These are phyloP conservation scores for Pyrocephalus nanus DNA, from an alignment of 2,797 vertebrate species.

Conservation along the genomic window DNA sequence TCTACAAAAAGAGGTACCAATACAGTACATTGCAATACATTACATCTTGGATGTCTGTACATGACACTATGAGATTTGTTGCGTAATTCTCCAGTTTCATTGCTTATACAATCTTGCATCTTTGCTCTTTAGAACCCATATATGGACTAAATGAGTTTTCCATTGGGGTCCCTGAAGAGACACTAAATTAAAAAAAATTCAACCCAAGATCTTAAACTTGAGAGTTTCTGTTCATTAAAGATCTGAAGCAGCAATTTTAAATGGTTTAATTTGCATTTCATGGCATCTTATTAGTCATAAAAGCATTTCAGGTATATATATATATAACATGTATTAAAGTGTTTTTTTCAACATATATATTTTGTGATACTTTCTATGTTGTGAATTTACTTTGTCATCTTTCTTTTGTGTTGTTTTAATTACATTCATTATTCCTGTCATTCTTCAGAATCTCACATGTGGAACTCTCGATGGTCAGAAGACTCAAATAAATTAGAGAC, in stretches of 20 bases:
- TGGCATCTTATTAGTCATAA: neutral
- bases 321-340: neutral
- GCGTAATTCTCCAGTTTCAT: neutral
- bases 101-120: neutral
- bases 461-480: constrained; percentile 10
- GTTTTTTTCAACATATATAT: neutral
- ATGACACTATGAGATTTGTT: neutral
- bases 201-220: neutral
- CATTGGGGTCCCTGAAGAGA: neutral
- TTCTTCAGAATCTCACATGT: constrained; percentile 53
- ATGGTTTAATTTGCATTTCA: neutral
- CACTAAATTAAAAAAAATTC: neutral
- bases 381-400: constrained; percentile 64
- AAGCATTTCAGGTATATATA: constrained; percentile 15
- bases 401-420: constrained; percentile 63
- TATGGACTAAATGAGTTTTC: neutral
- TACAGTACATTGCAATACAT: neutral
- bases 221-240: neutral
- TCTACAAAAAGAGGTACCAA: neutral
- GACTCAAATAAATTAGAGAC: neutral
- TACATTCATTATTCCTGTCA: constrained; percentile 65
- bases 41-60: neutral
- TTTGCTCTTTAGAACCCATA: neutral
- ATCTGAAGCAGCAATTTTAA: neutral
- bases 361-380: constrained; percentile 49